Evolutionary conservation across 2,888 invertebrate genomes (phyloP), one percentile per base, ranked within the genome.

Genomic region (Andrena fulva): DNA sequence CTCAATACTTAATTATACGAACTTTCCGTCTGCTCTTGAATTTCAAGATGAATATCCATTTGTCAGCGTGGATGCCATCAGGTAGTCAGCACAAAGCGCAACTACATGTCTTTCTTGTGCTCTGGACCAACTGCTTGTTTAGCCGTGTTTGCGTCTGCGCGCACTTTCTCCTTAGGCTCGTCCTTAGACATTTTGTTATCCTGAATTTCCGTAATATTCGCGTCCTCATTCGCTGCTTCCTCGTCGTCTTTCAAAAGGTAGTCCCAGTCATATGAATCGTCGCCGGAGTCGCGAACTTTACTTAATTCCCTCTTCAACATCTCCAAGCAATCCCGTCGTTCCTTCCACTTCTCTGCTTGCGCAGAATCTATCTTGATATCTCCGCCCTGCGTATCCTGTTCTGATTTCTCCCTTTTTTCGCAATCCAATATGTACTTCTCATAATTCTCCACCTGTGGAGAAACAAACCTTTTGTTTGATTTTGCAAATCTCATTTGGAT

Each of bases 271-370:
- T 91, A 90, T 0, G 91, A 86, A 70, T 93, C 91, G 0, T 91
- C 92, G n/a, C 92, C 92, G n/a, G 91, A 91, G 8, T 93, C 91
- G 0, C 87, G 89, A 29, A 94, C 91, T 71, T 91, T 90, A 56
- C 89, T 87, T 35, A 94, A 85, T 87, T 94, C 94, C 16, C 86
- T 90, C 72, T 93, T 94, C 54, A 94, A 76, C 93, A 93, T 93
- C 7, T 91, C 92, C 64, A 94, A 71, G 52, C 93, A 93, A 69
- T 94, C 93, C 16, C 91, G 87, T 60, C 93, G 91, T 73, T 94
- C 93, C 74, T 92, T 93, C 91, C 92, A 93, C 70, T 90, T 90
- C n/a, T 89, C 78, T 31, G 81, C 68, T 29, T 86, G 81, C n/a
- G 84, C 85, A 0, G 77, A 62, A 5, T 72, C 73, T 35, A 67